Evolutionary conservation across 1,140 invertebrate species (phyloP), one percentile per base, ranked within the genome.

Genomic region (Drosophila parabipectinata): DNA sequence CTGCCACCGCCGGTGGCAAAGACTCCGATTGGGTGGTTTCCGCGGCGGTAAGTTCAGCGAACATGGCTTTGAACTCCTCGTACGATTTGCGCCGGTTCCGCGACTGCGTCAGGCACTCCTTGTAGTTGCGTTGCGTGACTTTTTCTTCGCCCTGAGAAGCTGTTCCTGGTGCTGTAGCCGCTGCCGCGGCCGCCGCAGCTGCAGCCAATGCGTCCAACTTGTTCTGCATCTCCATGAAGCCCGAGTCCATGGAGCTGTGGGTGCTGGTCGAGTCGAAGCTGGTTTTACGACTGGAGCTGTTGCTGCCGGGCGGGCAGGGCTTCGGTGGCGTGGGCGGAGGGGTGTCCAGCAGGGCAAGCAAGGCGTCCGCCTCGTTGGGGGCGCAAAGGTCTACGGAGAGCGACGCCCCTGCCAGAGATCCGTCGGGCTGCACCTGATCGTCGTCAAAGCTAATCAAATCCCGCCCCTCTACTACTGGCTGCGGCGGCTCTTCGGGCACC

Each of bases 211-310:
- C 84, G 41, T 91, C 90, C 39, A 91, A 48, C 53, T 90, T 90
- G 54, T 88, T 78, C 57, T 92, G 91, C 90, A 92, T 92, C 53
- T 92, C 91, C 63, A 92, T 92, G 32, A 92, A 92, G 5, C 91
- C 91, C 34, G 91, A 92, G 83, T 92, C 91, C 90, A 92, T 91
- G 41, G 91, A 92, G 52, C 91, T 91, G 15, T 92, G 77, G 3
- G 91, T 92, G 67, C 91, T 92, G 52, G 90, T 91, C 41, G 91
- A 92, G 66, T 92, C 91, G 47, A 92, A 91, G 69, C 91, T 92
- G 6, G 91, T 92, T 62, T 92, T 92, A 24, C 91, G 82, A 71
- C 90, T 91, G 0, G 91, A 92, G 53, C 59, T 89, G 44, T 91
- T 88, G 53, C 87, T 90, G 24, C 66, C 72, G 3, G 74, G 72